Evolutionary conservation across 2,888 invertebrate species (phyloP).

Genomic region (Nematopogon swammerdamellus): DNA sequence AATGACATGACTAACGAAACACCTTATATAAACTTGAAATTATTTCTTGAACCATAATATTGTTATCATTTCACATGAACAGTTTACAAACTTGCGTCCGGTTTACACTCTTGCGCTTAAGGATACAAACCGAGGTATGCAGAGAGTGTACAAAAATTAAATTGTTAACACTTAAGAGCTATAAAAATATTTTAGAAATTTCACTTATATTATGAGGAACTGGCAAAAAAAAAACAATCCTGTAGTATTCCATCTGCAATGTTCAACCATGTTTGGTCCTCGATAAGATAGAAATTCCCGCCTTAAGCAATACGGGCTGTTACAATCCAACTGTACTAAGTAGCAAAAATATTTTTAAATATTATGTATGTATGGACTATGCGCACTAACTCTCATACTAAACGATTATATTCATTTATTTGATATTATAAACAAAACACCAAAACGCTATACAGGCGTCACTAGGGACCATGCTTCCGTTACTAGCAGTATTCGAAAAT

Average conservation of each 20-base stretch:
- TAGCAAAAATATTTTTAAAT: slow-evolving; percentile 50
- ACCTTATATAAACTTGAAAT: too few relatives aligned
- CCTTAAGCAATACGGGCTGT: slow-evolving; percentile 33
- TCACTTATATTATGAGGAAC: slow-evolving; percentile 47
- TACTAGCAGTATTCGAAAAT: too few relatives aligned
- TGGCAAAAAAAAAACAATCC: slow-evolving; percentile 33
- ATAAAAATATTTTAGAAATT: slow-evolving; percentile 54
- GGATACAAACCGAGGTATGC: background rate
- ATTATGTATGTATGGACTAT: slow-evolving; percentile 19
- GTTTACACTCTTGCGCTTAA: background rate
- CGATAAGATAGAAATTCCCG: slow-evolving; percentile 32
- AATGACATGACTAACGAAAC: too few relatives aligned
- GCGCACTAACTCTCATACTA: slow-evolving; percentile 27
- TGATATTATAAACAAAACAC: background rate
- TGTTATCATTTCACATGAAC: too few relatives aligned
- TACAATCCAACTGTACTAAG: slow-evolving; percentile 40
- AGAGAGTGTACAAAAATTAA: background rate
- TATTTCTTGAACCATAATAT: too few relatives aligned
- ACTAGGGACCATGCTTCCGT: too few relatives aligned
- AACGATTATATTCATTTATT: background rate
- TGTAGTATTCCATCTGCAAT: background rate
- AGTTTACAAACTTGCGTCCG: too few relatives aligned
- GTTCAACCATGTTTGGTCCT: slow-evolving; percentile 26
- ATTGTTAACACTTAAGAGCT: slow-evolving; percentile 42
- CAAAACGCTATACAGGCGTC: too few relatives aligned